Percentiles rank a stretch among this genome's conserved stretches.
Evolutionary conservation across 2,113 vertebrate species (phyloP).

Genomic region (Indri indri): DNA sequence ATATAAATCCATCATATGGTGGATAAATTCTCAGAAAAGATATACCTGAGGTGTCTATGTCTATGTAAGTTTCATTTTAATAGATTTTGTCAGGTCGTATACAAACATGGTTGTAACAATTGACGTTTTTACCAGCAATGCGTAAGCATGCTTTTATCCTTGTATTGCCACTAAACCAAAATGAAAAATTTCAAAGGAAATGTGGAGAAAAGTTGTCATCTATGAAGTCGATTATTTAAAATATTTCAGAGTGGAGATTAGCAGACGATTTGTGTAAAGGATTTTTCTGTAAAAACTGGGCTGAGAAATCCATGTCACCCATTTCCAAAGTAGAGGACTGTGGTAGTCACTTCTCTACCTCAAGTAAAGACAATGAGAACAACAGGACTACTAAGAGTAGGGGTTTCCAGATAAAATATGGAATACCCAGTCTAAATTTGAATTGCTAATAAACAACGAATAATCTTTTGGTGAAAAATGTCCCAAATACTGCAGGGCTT

Average conservation of each 20-base stretch:
- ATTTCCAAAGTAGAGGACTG: not conserved
- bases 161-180: not conserved
- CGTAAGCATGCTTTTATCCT: not conserved
- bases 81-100: not conserved
- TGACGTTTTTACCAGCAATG: not conserved
- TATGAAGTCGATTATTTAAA: not conserved
- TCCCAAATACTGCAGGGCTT: not conserved
- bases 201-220: not conserved
- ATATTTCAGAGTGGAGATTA: not conserved
- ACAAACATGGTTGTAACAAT: not conserved
- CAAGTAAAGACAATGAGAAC: not conserved
- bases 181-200: not conserved
- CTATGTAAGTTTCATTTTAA: not conserved
- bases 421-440: not conserved
- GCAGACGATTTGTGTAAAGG: not conserved
- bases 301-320: not conserved
- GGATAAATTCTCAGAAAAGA: not conserved
- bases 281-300: not conserved
- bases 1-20: not conserved
- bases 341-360: fast-evolving
- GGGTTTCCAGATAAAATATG: not conserved
- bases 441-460: not conserved
- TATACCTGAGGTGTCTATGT: not conserved
- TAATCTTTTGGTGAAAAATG: not conserved
- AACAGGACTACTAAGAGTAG: not conserved